Evolutionary conservation across 2,113 vertebrate species (phyloP), one percentile per base, ranked within the genome.

Genomic region (Oncorhynchus kisutch): DNA sequence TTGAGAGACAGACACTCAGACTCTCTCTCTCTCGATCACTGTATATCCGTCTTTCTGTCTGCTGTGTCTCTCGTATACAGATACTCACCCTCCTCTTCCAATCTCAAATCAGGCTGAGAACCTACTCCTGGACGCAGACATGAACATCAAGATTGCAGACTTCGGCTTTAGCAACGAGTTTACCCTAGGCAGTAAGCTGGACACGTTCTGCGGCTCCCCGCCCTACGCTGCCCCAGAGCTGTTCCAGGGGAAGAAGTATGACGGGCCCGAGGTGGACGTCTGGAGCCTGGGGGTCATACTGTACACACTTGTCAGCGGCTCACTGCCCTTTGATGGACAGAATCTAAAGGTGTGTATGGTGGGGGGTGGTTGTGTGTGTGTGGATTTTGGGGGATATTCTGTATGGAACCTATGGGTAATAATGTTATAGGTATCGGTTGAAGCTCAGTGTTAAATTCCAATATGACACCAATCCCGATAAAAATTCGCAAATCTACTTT

Each of bases 61-160:
- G 9, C 66, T 45, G 18, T 45, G 1, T 45, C 16, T 45, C 34
- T 49, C 12, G 3, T 34, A 24, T 64, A 9, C 60, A n/a, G 5
- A n/a, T n/a, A 2, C 60, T 31, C 14, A n/a, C 29, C 27, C 34
- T 1, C 34, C 39, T 24, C 62, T 14, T 4, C 60, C 14, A 45
- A 1, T 18, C n/a, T 67, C 16, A 20, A 49, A 9, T 5, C 78
- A 96, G 96, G 96, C 96, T 83, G 96, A 97, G 92, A 97, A 97
- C 90, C 92, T 96, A n/a, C 92, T 97, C 77, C 92, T 97, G 87
- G 96, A 97, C 84, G 95, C 94, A 67, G 96, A 97, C 88, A 96
- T 97, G 96, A 97, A 97, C 90, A 97, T 97, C 87, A 96, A 97
- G 93, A 96, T 97, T 86, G 96, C 96, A 73, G 95, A 97, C 91